phyloP scores from a whole-genome alignment of 1,140 invertebrate genomes.

The Matsumurasca onukii region DNA sequence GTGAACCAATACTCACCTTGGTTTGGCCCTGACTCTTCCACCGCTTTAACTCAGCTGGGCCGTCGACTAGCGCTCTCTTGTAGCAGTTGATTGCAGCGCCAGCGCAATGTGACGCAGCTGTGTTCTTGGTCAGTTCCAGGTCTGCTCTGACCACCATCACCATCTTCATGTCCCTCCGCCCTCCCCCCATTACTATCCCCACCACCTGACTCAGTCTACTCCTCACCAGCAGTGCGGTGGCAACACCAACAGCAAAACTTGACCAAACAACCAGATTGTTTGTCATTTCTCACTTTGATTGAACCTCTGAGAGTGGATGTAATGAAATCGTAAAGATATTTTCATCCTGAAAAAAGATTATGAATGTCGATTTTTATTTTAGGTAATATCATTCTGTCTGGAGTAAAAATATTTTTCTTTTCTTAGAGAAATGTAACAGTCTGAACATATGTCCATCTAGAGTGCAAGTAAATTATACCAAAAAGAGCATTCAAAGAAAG shows the following conservation, averaged over 20 bases:
- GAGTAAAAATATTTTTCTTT: too few relatives aligned
- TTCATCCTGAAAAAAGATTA: not conserved
- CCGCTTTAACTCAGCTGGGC: slow-evolving; percentile 61
- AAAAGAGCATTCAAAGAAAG: too few relatives aligned
- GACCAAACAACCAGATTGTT: too few relatives aligned
- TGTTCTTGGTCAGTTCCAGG: slow-evolving; percentile 93
- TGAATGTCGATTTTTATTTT: not conserved
- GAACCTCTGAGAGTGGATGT: too few relatives aligned
- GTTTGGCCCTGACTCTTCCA: slow-evolving; percentile 81
- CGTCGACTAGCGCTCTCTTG: slow-evolving; percentile 61
- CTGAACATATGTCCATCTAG: too few relatives aligned
- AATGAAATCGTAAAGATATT: too few relatives aligned
- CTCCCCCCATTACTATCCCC: not conserved
- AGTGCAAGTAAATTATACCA: too few relatives aligned
- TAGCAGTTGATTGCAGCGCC: slow-evolving; percentile 86
- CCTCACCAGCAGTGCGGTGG: not conserved
- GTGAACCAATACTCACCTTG: slow-evolving; percentile 51
- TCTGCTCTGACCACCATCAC: slow-evolving; percentile 51
- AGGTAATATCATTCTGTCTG: too few relatives aligned
- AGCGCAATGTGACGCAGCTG: slow-evolving; percentile 89
- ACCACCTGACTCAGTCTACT: not conserved
- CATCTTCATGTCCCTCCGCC: slow-evolving; percentile 18
- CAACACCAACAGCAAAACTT: not conserved
- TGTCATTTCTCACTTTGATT: too few relatives aligned
- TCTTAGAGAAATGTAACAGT: too few relatives aligned